Conservation (phyloP, 2,113 vertebrate genomes). For the Dicaeum eximium region DNA sequence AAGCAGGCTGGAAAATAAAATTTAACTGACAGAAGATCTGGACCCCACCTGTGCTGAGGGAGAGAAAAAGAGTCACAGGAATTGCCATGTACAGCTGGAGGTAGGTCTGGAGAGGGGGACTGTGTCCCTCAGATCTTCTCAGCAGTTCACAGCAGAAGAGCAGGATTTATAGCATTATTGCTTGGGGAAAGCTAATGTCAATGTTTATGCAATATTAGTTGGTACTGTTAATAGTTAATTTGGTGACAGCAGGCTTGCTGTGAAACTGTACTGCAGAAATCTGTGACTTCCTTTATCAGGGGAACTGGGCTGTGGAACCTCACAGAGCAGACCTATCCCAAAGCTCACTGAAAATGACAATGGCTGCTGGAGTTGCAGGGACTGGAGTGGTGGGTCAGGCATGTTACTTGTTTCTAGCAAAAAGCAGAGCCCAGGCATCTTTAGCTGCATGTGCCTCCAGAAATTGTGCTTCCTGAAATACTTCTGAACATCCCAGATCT, state of each 20-base stretch:
- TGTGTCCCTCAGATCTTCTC: not conserved
- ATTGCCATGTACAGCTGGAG: not conserved
- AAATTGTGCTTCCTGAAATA: not conserved
- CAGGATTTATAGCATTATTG: not conserved
- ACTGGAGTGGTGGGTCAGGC: no score
- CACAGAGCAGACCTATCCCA: not conserved
- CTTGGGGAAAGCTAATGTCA: not conserved
- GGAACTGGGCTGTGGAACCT: not conserved
- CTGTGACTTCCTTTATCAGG: not conserved
- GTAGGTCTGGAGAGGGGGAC: not conserved
- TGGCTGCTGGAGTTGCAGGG: fast-evolving
- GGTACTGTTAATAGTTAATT: not conserved
- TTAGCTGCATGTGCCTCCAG: not conserved
- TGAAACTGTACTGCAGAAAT: not conserved
- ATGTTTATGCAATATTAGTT: not conserved
- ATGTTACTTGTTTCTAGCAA: not conserved
- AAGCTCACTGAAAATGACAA: not conserved
- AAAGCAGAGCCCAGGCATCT: not conserved
- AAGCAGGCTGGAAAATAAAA: not conserved
- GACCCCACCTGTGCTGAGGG: not conserved
- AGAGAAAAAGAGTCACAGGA: not conserved
- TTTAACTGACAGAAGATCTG: not conserved
- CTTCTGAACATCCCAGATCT: not conserved
- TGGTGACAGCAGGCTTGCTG: not conserved
- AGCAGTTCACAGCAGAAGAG: not conserved